These are phyloP conservation scores for Melanotaenia trifasciata DNA, from an alignment of 2,797 vertebrate species.

Conservation along the genomic window DNA sequence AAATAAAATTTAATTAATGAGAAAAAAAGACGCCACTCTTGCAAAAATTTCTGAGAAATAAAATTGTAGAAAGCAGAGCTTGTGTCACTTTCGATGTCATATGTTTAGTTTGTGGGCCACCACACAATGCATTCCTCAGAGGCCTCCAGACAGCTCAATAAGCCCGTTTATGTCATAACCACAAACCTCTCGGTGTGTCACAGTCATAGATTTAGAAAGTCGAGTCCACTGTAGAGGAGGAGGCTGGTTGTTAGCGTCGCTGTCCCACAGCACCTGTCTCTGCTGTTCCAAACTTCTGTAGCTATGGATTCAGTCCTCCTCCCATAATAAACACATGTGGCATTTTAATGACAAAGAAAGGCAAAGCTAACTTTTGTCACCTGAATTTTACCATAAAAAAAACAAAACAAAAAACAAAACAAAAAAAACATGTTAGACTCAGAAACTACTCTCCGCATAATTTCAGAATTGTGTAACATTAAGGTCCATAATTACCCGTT, in stretches of 20 bases:
- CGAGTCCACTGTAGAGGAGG: conserved; percentile 16
- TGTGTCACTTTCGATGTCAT: conserved; percentile 25
- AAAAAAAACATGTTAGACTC: background rate
- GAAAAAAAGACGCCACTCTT: too few species aligned
- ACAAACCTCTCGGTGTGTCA: conserved; percentile 56
- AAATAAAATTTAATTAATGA: too few species aligned
- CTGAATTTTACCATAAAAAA: background rate
- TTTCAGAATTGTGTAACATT: background rate
- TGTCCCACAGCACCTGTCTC: conserved; percentile 71
- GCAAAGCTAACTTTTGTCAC: background rate
- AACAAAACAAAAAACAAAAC: too few species aligned
- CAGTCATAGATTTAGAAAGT: conserved; percentile 67
- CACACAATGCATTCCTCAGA: conserved; percentile 51
- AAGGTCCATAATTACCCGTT: background rate
- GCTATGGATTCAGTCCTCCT: conserved; percentile 39
- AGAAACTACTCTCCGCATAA: background rate
- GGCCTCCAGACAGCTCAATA: conserved; percentile 58
- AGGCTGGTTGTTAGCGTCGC: conserved; percentile 32
- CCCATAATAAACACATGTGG: conserved; percentile 51
- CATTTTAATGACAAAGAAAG: conserved; percentile 36
- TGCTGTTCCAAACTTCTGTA: conserved; percentile 47
- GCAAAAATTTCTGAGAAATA: too few species aligned
- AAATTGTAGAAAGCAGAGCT: too few species aligned
- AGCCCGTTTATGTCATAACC: conserved; percentile 56
- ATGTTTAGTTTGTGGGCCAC: conserved; percentile 52